These are phyloP conservation scores for Acanthococcus lagerstroemiae DNA, from an alignment of 2,888 invertebrate species.

Conservation along the genomic window DNA sequence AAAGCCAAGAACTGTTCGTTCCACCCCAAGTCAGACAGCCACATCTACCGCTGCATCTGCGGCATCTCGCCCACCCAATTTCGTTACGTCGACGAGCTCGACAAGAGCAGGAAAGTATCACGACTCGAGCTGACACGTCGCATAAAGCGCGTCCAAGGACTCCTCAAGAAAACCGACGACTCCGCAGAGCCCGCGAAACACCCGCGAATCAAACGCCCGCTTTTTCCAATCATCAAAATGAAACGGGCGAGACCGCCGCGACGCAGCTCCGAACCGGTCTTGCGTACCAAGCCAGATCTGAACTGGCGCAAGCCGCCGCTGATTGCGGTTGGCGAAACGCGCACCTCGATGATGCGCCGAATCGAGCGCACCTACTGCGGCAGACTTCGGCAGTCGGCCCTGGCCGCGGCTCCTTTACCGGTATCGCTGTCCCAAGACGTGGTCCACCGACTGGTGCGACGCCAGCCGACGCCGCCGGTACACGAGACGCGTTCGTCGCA, in stretches of 20 bases:
- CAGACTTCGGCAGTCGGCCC: background rate
- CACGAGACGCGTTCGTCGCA: background rate
- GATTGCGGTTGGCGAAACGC: background rate
- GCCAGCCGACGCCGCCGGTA: background rate
- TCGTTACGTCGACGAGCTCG: background rate
- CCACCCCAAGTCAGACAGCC: background rate
- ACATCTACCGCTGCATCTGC: slow-evolving; percentile 6
- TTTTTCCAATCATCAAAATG: background rate
- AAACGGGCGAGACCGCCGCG: background rate
- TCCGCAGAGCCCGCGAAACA: background rate
- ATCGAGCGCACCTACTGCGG: background rate
- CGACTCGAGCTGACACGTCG: background rate
- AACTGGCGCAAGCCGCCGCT: slow-evolving; percentile 4
- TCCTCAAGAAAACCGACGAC: background rate
- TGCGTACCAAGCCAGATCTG: background rate
- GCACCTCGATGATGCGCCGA: background rate
- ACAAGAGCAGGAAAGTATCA: background rate
- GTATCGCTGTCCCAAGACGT: background rate
- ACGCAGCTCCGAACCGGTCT: background rate
- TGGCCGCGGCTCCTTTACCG: background rate
- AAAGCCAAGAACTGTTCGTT: too few species aligned
- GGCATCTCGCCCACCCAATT: background rate
- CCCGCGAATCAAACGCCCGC: background rate
- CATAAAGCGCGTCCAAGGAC: background rate
- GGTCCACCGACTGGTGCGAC: too few species aligned